These are phyloP conservation scores for Drymonia ruficornis DNA, from an alignment of 2,888 invertebrate species.

Conservation along the genomic window DNA sequence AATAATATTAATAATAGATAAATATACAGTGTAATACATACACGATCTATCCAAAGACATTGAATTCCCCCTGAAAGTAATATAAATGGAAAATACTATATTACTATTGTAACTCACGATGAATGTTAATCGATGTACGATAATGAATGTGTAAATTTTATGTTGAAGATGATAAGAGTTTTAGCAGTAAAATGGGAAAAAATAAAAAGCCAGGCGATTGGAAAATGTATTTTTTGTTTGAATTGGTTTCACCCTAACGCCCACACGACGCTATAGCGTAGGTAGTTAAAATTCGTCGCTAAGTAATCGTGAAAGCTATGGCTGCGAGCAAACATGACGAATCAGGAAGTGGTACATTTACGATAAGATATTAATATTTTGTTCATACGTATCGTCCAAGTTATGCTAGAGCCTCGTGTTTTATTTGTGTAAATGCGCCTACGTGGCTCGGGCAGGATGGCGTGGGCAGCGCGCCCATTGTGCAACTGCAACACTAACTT, in stretches of 20 bases:
- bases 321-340: background rate
- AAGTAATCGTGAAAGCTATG: conserved; percentile 2
- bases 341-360: conserved; percentile 6
- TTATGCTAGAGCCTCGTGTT: conserved; percentile 8
- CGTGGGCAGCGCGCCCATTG: conserved; percentile 30
- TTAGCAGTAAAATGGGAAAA: conserved; percentile 69
- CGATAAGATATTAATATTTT: conserved; percentile 6
- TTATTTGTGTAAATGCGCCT: conserved; percentile 14
- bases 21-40: conserved; percentile 40
- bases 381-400: conserved; percentile 1
- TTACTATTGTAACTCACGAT: conserved; percentile 61
- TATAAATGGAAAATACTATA: conserved; percentile 37
- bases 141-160: conserved; percentile 76
- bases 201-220: conserved; percentile 77
- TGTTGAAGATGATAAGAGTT: conserved; percentile 67
- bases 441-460: conserved; percentile 27
- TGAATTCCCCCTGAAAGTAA: conserved; percentile 54
- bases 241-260: conserved; percentile 34
- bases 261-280: background rate
- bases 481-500: conserved; percentile 15
- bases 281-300: background rate
- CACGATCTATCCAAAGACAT: conserved; percentile 61
- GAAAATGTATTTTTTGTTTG: conserved; percentile 63
- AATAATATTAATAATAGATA: conserved; percentile 45
- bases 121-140: conserved; percentile 76